A percentile compares a stretch with the other conserved stretches of the same genome.
Evolutionary conservation across 1,140 invertebrate genomes (phyloP).

Genomic region (Carcinoscorpius rotundicauda): DNA sequence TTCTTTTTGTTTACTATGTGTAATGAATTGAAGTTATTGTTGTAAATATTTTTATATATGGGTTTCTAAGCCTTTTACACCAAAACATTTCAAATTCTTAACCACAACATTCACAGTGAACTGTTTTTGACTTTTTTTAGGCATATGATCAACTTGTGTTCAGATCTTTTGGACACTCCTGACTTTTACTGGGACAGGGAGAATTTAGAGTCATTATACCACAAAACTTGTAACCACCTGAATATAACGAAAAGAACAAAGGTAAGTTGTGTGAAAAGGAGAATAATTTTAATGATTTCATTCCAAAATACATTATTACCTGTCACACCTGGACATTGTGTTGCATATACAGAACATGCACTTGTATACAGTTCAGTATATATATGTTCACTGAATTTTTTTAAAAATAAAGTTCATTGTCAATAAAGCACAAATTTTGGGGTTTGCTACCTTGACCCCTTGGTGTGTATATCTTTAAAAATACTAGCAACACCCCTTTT

Average conservation of each 20-base stretch:
- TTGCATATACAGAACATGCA: not conserved
- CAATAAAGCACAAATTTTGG: no score
- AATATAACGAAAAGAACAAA: conserved; percentile 68
- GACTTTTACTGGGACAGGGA: conserved; percentile 97
- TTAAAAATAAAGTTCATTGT: not conserved
- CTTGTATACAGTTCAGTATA: conserved; percentile 3
- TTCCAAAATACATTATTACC: not conserved
- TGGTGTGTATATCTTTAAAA: no score
- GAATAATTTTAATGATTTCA: conserved; percentile 1
- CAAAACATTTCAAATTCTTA: no score
- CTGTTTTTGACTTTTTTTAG: conserved; percentile 23
- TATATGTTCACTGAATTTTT: not conserved
- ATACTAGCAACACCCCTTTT: no score
- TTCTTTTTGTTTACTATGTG: no score
- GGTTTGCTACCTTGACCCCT: no score
- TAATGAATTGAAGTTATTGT: no score
- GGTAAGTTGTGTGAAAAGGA: conserved; percentile 32
- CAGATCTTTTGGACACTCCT: conserved; percentile 82
- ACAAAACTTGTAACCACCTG: conserved; percentile 65
- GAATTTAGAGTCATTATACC: conserved; percentile 66
- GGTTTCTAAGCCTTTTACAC: no score
- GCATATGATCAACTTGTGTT: conserved; percentile 82
- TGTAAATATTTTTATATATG: no score
- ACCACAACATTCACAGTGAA: not conserved
- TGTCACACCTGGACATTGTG: not conserved